Base-by-base conservation (phyloP, 2,113 vertebrate genomes). In the Bambusicola thoracicus region DNA sequence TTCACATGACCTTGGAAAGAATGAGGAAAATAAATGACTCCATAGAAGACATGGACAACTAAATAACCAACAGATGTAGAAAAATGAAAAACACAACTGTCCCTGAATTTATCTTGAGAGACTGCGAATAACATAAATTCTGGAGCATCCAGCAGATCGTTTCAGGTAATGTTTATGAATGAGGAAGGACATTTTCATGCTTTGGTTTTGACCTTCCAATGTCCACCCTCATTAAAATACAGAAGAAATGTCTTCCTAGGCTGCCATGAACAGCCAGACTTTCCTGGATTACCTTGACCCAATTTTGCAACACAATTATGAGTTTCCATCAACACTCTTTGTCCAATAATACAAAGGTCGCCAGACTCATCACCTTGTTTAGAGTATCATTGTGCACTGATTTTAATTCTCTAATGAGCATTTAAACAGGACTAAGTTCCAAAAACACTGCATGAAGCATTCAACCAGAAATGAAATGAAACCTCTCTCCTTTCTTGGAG, bases 1-100 rank as follows among this genome's bases (percentile, higher is more conserved):
- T 92, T 74, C 62, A 43, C 49, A 32, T 75, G 51, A 89, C 79
- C 87, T 95, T 91, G 82, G 58, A 61, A 83, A 81, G 6, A 75
- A 65, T 3, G 2, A 11, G 29, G 11, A 15, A 78, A 61, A 48
- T 40, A 59, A 82, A 61, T 34, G 0, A 25, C 30, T 92, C 36
- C 32, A 72, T 30, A 27, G 56, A 70, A 85, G 63, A 89, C 82
- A 61, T 5, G 13, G 34, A 58, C 55, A 85, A 46, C 32, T 21
- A 27, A 66, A 90, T 43, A 89, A 62, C 15, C 15, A 56, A n/a
- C 16, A 43, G 6, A 51, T 55, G 27, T 8, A 75, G 29, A 68
- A 90, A 92, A 91, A 87, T 12, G 10, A 83, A 67, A 94, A 81
- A 38, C 51, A 5, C 25, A 63, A 32, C 12, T 65, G 29, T 3